Percentiles rank a stretch among this genome's conserved stretches.
Evolutionary conservation across 2,888 invertebrate genomes (phyloP).

Genomic region (Teleogryllus oceanicus): DNA sequence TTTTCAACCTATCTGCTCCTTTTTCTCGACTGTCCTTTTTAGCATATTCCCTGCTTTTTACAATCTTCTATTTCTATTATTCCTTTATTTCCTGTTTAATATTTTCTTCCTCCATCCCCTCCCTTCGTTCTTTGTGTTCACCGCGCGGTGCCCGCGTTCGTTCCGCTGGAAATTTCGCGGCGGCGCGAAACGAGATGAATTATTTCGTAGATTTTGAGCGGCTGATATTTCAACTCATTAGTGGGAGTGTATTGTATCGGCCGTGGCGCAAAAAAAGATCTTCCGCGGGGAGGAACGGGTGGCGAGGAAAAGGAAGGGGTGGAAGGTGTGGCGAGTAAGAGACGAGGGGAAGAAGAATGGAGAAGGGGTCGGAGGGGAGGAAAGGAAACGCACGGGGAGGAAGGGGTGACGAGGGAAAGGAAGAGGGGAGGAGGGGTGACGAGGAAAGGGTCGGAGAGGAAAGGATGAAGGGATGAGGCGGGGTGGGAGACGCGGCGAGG

Average conservation of each 20-base stretch:
- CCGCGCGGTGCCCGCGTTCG: too few relatives aligned
- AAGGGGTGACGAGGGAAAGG: too few relatives aligned
- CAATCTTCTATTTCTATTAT: too few relatives aligned
- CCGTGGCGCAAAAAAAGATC: background rate
- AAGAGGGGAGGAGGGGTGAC: too few relatives aligned
- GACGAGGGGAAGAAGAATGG: background rate
- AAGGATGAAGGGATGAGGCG: too few relatives aligned
- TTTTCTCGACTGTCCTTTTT: too few relatives aligned
- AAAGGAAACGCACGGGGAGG: too few relatives aligned
- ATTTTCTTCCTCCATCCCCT: too few relatives aligned
- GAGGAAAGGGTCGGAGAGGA: too few relatives aligned
- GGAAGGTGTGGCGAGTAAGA: background rate
- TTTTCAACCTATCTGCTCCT: rapidly evolving
- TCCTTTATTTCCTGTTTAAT: too few relatives aligned
- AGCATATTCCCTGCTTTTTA: rapidly evolving
- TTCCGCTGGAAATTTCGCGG: background rate
- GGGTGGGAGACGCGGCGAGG: too few relatives aligned
- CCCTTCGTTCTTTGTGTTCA: too few relatives aligned
- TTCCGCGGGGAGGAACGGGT: background rate
- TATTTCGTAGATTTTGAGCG: background rate
- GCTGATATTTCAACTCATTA: slow-evolving; percentile 6
- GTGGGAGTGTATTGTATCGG: slow-evolving; percentile 7
- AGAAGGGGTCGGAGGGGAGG: background rate
- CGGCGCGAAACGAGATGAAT: background rate
- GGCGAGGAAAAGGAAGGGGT: background rate